A percentile compares a stretch with the other conserved stretches of the same genome.
These are phyloP conservation scores for Balaeniceps rex DNA, from an alignment of 2,113 vertebrate genomes.

Conservation along the genomic window DNA sequence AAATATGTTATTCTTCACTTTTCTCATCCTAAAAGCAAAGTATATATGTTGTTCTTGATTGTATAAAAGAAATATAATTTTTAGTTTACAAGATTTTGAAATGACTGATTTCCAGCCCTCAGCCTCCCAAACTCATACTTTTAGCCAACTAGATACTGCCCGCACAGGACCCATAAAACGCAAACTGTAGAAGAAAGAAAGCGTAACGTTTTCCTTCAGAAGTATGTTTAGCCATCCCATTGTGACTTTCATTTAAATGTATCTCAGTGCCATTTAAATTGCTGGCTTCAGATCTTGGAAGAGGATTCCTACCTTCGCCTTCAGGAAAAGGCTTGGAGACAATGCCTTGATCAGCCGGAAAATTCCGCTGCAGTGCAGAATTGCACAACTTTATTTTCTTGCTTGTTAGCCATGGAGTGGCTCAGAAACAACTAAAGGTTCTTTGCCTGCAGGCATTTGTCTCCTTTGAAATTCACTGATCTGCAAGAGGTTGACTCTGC, in stretches of 20 bases:
- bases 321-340: background rate
- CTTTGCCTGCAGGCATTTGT: background rate
- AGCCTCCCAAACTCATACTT: background rate
- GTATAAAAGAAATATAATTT: background rate
- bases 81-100: background rate
- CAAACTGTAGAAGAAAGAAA: background rate
- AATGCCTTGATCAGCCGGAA: background rate
- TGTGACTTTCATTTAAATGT: background rate
- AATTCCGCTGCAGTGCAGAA: background rate
- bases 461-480: background rate
- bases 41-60: fast-evolving
- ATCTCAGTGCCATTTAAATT: background rate
- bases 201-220: background rate
- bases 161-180: background rate
- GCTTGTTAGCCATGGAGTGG: background rate
- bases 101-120: background rate
- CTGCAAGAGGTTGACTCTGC: background rate
- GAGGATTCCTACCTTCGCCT: background rate
- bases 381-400: background rate
- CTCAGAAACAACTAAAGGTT: background rate
- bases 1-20: fast-evolving
- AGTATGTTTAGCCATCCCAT: fast-evolving
- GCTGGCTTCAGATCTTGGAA: background rate
- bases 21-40: background rate
- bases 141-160: background rate